Evolutionary conservation across 1,140 invertebrate species (phyloP).

Genomic region (Camponotus vicinus): DNA sequence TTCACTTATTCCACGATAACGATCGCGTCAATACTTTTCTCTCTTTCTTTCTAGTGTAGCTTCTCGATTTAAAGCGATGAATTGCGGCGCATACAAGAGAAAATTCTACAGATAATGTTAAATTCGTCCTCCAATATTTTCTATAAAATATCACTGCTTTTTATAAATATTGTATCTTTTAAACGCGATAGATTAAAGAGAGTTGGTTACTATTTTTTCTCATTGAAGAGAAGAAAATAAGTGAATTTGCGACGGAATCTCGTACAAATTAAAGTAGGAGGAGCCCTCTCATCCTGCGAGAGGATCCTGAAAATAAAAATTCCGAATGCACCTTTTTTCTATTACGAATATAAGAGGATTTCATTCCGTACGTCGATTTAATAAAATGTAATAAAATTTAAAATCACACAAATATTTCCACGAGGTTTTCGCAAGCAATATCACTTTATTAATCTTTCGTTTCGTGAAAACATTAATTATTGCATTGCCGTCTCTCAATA

Average conservation of each 20-base stretch:
- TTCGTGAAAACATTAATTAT: slow-evolving; percentile 61
- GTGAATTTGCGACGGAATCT: background rate
- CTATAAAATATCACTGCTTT: background rate
- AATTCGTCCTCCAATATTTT: background rate
- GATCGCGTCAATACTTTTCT: background rate
- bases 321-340: background rate
- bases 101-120: background rate
- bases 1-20: background rate
- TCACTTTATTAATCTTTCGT: slow-evolving; percentile 16
- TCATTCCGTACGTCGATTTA: background rate
- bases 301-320: background rate
- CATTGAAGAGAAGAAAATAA: background rate
- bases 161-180: background rate
- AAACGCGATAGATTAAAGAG: background rate
- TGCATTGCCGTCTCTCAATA: background rate
- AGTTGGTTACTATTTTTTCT: background rate
- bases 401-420: slow-evolving; percentile 18
- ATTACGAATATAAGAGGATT: background rate
- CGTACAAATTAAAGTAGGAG: background rate
- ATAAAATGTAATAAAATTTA: slow-evolving; percentile 5
- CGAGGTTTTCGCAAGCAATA: background rate
- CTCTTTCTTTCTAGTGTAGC: background rate
- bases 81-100: background rate
- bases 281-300: too few species aligned
- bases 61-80: background rate